These are phyloP conservation scores for Bergia puertoricense DNA, from an alignment of 92 coral and sea anemone genomes.

Conservation along the genomic window DNA sequence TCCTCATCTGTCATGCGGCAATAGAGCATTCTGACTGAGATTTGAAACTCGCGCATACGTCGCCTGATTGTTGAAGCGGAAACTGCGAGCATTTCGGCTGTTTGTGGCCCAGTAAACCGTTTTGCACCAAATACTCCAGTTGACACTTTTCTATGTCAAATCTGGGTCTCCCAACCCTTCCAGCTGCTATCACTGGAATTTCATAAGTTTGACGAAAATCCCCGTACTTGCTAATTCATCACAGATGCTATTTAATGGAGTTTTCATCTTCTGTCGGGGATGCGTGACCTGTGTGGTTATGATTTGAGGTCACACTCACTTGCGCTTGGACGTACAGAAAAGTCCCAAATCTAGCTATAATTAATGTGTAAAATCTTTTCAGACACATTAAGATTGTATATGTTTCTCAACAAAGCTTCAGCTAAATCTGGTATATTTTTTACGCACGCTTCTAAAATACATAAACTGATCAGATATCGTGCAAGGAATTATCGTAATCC, in stretches of 20 bases:
- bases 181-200: constrained; percentile 29
- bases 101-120: constrained; percentile 40
- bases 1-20: too few relatives aligned
- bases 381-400: too few relatives aligned
- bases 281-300: background rate
- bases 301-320: background rate
- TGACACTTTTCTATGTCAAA: constrained; percentile 16
- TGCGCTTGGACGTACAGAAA: background rate
- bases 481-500: too few relatives aligned
- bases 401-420: too few relatives aligned
- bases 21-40: too few relatives aligned
- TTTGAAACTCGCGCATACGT: constrained; percentile 41
- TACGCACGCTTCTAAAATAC: too few relatives aligned
- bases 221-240: too few relatives aligned
- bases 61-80: constrained; percentile 42
- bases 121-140: constrained; percentile 44
- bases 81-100: constrained; percentile 40
- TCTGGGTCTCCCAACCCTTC: constrained; percentile 22
- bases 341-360: background rate
- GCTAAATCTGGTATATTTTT: too few relatives aligned
- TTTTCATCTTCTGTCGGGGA: too few relatives aligned
- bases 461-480: too few relatives aligned
- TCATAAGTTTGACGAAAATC: constrained; percentile 23
- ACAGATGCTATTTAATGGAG: too few relatives aligned
- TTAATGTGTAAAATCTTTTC: too few relatives aligned